A percentile compares a stretch with the other conserved stretches of the same genome.
Conservation (phyloP, 2,888 invertebrate genomes). For the Coleophora deauratella region DNA sequence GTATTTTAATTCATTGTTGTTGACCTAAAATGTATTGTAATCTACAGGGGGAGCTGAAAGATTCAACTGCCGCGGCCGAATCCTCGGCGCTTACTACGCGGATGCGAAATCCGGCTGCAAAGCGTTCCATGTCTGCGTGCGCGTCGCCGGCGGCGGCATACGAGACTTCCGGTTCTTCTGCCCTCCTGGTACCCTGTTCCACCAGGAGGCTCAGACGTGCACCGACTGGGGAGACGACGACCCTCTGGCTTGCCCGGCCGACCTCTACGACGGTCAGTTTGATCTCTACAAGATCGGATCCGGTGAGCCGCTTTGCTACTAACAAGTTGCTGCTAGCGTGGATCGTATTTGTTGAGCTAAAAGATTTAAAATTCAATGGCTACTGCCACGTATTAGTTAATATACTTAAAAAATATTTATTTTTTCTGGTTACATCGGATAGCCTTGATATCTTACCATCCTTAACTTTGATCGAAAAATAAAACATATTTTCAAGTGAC, state of each 20-base stretch:
- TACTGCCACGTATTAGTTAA: too few relatives aligned
- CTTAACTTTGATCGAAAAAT: neutral
- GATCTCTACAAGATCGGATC: conserved; percentile 88
- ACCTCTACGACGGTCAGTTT: conserved; percentile 88
- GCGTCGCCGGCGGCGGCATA: conserved; percentile 85
- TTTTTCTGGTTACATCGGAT: too few relatives aligned
- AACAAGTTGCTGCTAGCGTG: conserved; percentile 26
- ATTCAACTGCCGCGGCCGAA: conserved; percentile 88
- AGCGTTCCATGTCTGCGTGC: conserved; percentile 92
- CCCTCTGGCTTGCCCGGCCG: conserved; percentile 86
- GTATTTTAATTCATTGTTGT: too few relatives aligned
- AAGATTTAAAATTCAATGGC: too few relatives aligned
- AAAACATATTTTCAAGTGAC: too few relatives aligned
- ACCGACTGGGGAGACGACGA: conserved; percentile 89
- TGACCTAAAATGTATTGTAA: too few relatives aligned
- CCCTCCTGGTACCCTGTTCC: conserved; percentile 92
- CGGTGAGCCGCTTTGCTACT: conserved; percentile 74
- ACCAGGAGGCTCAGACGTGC: conserved; percentile 93
- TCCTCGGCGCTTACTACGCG: conserved; percentile 91
- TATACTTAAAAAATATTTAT: too few relatives aligned
- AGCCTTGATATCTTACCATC: too few relatives aligned
- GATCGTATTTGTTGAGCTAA: neutral
- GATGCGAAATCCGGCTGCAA: conserved; percentile 91
- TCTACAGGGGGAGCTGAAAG: conserved; percentile 66
- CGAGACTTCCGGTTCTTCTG: conserved; percentile 91